phyloP scores from a whole-genome alignment of 2,888 invertebrate genomes.

The Anorthoa munda region DNA sequence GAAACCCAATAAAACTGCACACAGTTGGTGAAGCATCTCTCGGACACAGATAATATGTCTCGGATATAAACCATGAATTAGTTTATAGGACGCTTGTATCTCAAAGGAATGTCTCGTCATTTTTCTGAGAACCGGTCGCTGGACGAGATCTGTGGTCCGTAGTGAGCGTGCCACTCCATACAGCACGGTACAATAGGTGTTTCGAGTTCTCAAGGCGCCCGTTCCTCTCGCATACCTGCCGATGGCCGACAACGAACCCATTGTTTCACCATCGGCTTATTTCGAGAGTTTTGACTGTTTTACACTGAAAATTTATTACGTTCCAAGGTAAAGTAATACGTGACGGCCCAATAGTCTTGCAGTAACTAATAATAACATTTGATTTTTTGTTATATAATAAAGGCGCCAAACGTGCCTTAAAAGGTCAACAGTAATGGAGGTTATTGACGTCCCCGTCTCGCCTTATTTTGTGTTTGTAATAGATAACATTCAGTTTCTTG shows the following conservation, averaged over 20 bases:
- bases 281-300: conserved; percentile 76
- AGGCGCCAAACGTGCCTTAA: conserved; percentile 59
- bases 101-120: conserved; percentile 82
- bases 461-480: conserved; percentile 35
- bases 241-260: conserved; percentile 71
- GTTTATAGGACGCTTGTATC: conserved; percentile 64
- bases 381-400: conserved; percentile 62
- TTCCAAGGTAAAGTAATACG: conserved; percentile 71
- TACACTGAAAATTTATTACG: conserved; percentile 68
- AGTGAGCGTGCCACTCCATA: conserved; percentile 64
- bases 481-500: conserved; percentile 28
- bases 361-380: conserved; percentile 68
- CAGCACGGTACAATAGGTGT: conserved; percentile 80
- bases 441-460: conserved; percentile 61
- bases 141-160: conserved; percentile 73
- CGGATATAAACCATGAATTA: conserved; percentile 51
- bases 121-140: conserved; percentile 85
- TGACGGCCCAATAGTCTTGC: conserved; percentile 76
- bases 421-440: conserved; percentile 62
- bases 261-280: conserved; percentile 76
- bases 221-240: conserved; percentile 78
- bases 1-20: conserved; percentile 46
- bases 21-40: conserved; percentile 21
- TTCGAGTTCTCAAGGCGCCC: conserved; percentile 76
- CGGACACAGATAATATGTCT: too few species aligned